phyloP scores from a whole-genome alignment of 2,113 vertebrate species.

The Pseudopipra pipra region DNA sequence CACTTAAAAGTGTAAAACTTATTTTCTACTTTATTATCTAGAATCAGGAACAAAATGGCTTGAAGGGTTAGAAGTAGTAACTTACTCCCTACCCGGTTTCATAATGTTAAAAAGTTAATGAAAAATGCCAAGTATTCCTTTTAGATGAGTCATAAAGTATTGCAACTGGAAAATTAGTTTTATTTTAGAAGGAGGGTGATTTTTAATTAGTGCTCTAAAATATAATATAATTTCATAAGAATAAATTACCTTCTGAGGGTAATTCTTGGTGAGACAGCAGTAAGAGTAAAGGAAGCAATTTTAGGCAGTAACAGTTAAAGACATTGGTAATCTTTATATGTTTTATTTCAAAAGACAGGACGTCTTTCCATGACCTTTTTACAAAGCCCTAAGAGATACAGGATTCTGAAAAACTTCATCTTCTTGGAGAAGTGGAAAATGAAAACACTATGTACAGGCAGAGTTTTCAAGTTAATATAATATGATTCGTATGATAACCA shows the following conservation, averaged over 20 bases:
- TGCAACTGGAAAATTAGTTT: neutral
- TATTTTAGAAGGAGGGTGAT: neutral
- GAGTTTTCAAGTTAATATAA: neutral
- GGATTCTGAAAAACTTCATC: neutral
- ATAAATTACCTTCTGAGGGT: neutral
- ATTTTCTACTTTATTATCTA: neutral
- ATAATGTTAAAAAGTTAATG: neutral
- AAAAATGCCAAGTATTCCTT: neutral
- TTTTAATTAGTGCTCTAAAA: conserved; percentile 7
- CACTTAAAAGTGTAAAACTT: neutral
- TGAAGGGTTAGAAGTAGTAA: neutral
- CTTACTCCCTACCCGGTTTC: neutral
- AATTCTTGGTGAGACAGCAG: neutral
- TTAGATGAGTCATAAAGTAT: neutral
- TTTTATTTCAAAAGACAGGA: neutral
- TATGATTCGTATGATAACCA: neutral
- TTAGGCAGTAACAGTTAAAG: neutral
- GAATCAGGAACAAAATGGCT: neutral
- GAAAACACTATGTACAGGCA: neutral
- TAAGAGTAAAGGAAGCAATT: neutral
- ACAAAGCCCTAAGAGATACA: neutral
- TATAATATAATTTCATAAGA: neutral
- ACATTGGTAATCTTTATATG: neutral
- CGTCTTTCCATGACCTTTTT: neutral
- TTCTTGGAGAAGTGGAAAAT: neutral